phyloP scores from a whole-genome alignment of 2,113 vertebrate species.

The Onychostoma macrolepis region DNA sequence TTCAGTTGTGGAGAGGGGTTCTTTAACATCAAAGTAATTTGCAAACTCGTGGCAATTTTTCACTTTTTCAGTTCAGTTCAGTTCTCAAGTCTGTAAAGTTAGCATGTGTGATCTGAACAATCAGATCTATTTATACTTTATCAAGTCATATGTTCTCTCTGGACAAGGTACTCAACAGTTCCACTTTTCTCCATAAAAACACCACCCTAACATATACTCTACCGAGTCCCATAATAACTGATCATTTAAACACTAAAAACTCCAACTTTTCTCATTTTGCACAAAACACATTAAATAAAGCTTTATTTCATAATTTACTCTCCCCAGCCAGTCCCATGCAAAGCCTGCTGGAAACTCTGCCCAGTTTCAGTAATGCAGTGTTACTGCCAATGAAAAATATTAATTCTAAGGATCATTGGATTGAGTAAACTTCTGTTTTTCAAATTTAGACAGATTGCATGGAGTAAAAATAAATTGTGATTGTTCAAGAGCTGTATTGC shows the following conservation, averaged over 20 bases:
- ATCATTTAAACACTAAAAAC: neutral
- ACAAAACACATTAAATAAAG: neutral
- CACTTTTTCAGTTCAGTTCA: neutral
- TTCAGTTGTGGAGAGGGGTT: neutral
- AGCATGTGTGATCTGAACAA: neutral
- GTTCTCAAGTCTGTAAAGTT: neutral
- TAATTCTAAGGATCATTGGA: neutral
- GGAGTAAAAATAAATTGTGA: constrained; percentile 10
- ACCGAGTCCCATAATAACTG: neutral
- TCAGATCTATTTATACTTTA: neutral
- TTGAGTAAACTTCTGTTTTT: constrained; percentile 8
- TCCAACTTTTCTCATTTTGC: neutral
- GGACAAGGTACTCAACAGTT: neutral
- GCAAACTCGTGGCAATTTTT: neutral
- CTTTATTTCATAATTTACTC: neutral
- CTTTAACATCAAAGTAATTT: neutral
- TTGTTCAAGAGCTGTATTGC: neutral
- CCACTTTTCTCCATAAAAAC: neutral
- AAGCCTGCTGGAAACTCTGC: neutral
- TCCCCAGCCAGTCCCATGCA: neutral
- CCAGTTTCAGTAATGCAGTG: constrained; percentile 7
- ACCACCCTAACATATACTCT: neutral
- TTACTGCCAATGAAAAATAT: constrained; percentile 3
- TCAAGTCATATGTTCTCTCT: neutral
- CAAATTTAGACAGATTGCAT: constrained; percentile 9